Percentiles rank a stretch among this genome's conserved stretches.
Conservation (phyloP, 2,888 invertebrate species). For the Noctua janthina region DNA sequence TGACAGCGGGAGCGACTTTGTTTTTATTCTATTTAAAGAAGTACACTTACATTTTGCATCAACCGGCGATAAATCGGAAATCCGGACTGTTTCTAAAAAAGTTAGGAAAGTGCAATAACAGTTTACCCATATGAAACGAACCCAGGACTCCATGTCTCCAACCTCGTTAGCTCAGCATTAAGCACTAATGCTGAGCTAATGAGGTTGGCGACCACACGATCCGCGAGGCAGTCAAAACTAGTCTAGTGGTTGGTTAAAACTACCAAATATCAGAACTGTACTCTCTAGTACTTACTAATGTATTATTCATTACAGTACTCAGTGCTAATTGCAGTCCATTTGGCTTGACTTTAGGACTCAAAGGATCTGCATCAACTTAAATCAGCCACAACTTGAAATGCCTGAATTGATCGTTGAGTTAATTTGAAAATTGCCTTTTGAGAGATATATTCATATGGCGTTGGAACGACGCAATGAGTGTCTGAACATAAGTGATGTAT, state of each 20-base stretch:
- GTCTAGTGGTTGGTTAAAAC: not conserved
- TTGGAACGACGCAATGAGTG: not conserved
- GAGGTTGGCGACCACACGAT: not conserved
- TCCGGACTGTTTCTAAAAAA: not conserved
- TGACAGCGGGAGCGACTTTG: too few species aligned
- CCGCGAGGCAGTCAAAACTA: not conserved
- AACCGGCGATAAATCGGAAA: not conserved
- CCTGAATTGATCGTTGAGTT: not conserved
- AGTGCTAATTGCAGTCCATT: constrained; percentile 7
- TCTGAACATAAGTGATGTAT: not conserved
- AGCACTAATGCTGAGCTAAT: not conserved
- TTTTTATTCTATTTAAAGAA: too few species aligned
- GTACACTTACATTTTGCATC: too few species aligned
- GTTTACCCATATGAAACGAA: not conserved
- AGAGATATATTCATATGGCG: not conserved
- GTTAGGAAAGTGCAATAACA: not conserved
- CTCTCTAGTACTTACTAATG: not conserved
- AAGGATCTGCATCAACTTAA: not conserved
- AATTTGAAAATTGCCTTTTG: not conserved
- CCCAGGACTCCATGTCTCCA: not conserved
- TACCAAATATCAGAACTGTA: not conserved
- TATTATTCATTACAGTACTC: not conserved
- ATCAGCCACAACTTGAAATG: not conserved
- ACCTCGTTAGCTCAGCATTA: not conserved
- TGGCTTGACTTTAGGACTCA: not conserved